Evolutionary conservation across 2,113 vertebrate genomes (phyloP).

Genomic region (Dolichotis patagonum): DNA sequence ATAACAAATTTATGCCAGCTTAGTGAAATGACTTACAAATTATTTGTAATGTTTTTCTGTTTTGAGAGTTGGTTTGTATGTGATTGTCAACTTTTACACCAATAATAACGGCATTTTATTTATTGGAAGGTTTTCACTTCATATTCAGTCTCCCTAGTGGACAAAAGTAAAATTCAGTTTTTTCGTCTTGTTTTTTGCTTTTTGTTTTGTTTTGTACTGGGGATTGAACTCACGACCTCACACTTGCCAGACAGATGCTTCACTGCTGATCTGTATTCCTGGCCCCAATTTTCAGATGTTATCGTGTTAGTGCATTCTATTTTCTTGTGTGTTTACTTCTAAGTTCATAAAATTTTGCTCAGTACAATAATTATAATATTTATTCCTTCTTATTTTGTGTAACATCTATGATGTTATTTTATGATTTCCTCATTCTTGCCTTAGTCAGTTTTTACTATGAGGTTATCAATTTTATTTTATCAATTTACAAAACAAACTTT

Average conservation of each 20-base stretch:
- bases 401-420: background rate
- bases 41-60: background rate
- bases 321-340: background rate
- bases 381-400: background rate
- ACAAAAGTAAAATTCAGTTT: background rate
- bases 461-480: background rate
- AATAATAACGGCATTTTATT: background rate
- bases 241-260: too few relatives aligned
- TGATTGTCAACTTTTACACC: background rate
- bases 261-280: too few relatives aligned
- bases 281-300: background rate
- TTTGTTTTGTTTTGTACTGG: too few relatives aligned
- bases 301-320: background rate
- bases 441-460: background rate
- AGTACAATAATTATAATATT: background rate
- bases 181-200: too few relatives aligned
- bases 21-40: background rate
- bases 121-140: background rate
- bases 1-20: background rate
- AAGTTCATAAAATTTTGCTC: background rate
- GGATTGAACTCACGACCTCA: too few relatives aligned
- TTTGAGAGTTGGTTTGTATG: background rate
- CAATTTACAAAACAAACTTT: background rate
- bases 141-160: background rate
- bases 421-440: background rate